Conservation (phyloP, 2,113 vertebrate species). For the Parus major region DNA sequence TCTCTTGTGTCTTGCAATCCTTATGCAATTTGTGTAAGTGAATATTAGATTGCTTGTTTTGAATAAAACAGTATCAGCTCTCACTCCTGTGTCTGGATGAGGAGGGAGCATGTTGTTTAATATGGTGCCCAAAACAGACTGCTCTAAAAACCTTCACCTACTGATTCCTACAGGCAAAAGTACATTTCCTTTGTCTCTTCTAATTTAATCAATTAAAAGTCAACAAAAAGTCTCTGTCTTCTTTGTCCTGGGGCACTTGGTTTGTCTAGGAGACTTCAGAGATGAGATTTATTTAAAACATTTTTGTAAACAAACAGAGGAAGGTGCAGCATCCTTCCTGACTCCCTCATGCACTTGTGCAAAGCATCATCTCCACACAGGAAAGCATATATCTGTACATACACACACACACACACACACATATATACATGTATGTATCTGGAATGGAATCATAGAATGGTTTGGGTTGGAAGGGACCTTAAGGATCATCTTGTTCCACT, state of each 20-base stretch:
- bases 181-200: background rate
- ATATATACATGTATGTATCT: background rate
- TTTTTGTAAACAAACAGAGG: background rate
- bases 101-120: fast-evolving
- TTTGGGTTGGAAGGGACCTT: background rate
- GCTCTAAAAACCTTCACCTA: background rate
- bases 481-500: background rate
- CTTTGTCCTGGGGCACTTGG: background rate
- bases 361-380: background rate
- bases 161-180: background rate
- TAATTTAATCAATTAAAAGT: background rate
- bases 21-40: background rate
- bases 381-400: fast-evolving
- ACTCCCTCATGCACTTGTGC: background rate
- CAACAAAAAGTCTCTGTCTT: background rate
- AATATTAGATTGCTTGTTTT: background rate
- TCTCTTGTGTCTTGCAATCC: background rate
- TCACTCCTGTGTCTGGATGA: background rate
- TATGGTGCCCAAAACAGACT: background rate
- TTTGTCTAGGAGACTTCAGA: background rate
- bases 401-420: background rate
- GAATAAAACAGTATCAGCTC: background rate
- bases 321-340: background rate
- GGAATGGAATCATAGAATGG: background rate
- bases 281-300: background rate